phyloP scores from a whole-genome alignment of 1,140 invertebrate species.

The Condylostylus longicornis region DNA sequence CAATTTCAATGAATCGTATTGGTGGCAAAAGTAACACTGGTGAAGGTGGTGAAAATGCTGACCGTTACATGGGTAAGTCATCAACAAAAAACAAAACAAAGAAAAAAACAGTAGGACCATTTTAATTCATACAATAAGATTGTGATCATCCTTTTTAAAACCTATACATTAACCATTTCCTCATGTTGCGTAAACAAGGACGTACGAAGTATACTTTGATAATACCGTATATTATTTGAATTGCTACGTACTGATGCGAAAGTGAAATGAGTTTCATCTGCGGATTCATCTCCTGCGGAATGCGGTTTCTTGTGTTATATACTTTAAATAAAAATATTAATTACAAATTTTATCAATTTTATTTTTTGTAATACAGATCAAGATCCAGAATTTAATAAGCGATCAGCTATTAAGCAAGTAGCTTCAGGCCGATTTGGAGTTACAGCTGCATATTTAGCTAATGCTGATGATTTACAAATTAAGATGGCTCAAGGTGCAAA shows the following conservation, averaged over 20 bases:
- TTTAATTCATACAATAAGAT: too few relatives aligned
- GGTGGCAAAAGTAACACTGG: slow-evolving; percentile 95
- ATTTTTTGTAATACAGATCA: slow-evolving; percentile 27
- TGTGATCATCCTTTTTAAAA: too few relatives aligned
- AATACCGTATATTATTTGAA: too few relatives aligned
- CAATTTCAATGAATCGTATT: slow-evolving; percentile 93
- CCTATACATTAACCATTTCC: too few relatives aligned
- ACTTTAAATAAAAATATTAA: neutral
- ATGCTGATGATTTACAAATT: slow-evolving; percentile 92
- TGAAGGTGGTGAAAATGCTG: slow-evolving; percentile 84
- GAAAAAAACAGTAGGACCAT: too few relatives aligned
- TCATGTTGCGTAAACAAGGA: too few relatives aligned
- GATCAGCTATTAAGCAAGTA: slow-evolving; percentile 81
- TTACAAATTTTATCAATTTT: neutral
- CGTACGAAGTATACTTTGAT: too few relatives aligned
- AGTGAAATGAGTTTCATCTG: too few relatives aligned
- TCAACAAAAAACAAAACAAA: neutral
- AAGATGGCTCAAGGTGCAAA: slow-evolving; percentile 99
- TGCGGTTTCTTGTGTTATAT: neutral
- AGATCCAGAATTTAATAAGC: slow-evolving; percentile 60
- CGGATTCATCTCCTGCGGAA: too few relatives aligned
- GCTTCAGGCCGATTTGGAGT: slow-evolving; percentile 97
- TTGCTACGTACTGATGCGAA: too few relatives aligned
- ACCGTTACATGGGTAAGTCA: slow-evolving; percentile 54
- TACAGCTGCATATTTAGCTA: slow-evolving; percentile 88